Evolutionary conservation across 2,888 invertebrate species (phyloP), one percentile per base, ranked within the genome.

Genomic region (Cheilosia urbana): DNA sequence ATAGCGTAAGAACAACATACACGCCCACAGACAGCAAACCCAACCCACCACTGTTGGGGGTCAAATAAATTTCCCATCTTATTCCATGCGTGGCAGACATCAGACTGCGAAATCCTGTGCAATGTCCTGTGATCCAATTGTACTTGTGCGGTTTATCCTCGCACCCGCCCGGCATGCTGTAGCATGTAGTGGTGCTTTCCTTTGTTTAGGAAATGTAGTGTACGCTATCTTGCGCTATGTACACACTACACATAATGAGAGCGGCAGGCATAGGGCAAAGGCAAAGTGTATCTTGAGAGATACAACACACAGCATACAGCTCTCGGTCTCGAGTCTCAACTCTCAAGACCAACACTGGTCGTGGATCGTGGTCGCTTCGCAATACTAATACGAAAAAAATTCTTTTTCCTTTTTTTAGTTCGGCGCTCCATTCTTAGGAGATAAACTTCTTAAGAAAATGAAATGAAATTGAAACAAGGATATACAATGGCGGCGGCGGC

Each of bases 361-460:
- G n/a, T n/a, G n/a, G n/a, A n/a, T n/a, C n/a, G n/a, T n/a, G n/a
- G n/a, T n/a, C n/a, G n/a, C n/a, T n/a, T n/a, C n/a, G 51, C 53
- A 63, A 68, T 72, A 82, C 73, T 77, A 72, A 78, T 63, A 83
- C 73, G 68, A 69, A 78, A 72, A 60, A 82, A 55, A 24, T 55
- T 21, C 24, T 27, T 34, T 49, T 58, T 15, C 21, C 37, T 30
- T 55, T 63, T 57, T 76, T 19, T 49, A 17, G 51, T 60, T 65
- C 68, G 68, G 40, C 60, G 17, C 60, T 80, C 57, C 76, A 55
- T 83, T 51, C 62, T 68, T 57, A 63, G 60, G 66, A 83, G 83
- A 83, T 83, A 83, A 83, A 78, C 78, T 83, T 78, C 83, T 78
- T 78, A 83, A 73, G 83, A 83, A 81, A 81, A 81, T 81, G 79